Evolutionary conservation across 2,888 invertebrate genomes (phyloP), one percentile per base, ranked within the genome.

Genomic region (Campopleginae sp.): DNA sequence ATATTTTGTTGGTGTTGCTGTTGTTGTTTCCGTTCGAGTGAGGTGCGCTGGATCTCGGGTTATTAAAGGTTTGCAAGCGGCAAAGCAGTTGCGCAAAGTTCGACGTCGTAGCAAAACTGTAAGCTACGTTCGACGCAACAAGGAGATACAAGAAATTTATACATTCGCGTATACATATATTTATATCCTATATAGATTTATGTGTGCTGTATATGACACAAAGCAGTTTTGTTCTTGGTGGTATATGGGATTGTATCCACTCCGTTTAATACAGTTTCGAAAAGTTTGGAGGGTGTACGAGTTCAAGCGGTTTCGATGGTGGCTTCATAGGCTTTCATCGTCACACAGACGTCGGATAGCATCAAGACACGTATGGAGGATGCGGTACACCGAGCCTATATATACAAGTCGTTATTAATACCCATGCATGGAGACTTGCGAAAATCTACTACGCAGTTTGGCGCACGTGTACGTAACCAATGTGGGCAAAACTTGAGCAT

Each of bases 181-280:
- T 23, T 65, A 44, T 42, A 19, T 68, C 7, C 14, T 23, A n/a
- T 66, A 27, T 66, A 27, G 38, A 48, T 54, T 27, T 61, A 61
- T 27, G 31, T 46, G 1, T 46, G 42, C 38, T 17, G 27, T 44
- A 48, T 76, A 63, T 51, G 51, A 51, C 8, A 48, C 48, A 27
- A 38, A 31, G 66, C 17, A 74, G 54, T 74, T 80, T 66, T 54
- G 63, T 66, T 38, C 58, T 44, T 66, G 42, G 51, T 8, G 61
- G 65, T 70, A 78, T 63, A 63, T 27, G 33, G 76, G 42, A 44
- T 33, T 31, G 63, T 76, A 82, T 71, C 71, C 63, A 77, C 77
- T 71, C 65, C 51, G 82, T 71, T 82, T 82, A 82, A 82, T 76
- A 77, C 54, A 76, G 82, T 82, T 82, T 63, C 51, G 65, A 63